Base-by-base conservation (phyloP, 2,797 vertebrate genomes). In the Phoebastria nigripes region DNA sequence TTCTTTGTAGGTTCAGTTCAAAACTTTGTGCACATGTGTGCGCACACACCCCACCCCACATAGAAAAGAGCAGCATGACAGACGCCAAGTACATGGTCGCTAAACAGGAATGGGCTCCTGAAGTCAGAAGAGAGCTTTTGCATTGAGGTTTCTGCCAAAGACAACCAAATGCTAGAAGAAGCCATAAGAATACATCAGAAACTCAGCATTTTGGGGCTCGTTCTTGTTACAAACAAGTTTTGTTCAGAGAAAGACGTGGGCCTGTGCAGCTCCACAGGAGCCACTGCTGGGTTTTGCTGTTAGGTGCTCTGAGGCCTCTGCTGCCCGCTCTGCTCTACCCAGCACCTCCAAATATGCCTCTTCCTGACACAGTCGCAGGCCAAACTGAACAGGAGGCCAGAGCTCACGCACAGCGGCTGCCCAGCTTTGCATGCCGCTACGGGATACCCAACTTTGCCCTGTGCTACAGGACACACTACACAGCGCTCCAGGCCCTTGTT, bases 251-350 rank as follows among this genome's bases (percentile, higher is more conserved):
- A 35, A 33, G 14, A 29, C 14, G 2, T 0, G 17, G 51, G 41
- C 11, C 35, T 1, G 3, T 2, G 11, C 4, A 62, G 47, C 66
- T 42, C 5, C 0, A 2, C 0, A 0, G 4, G 25, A 85, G 28
- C 17, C 4, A 8, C 28, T 15, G 15, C 49, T 15, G n/a, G 28
- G 11, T 22, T 44, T 28, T 74, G 49, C 69, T 5, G 4, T 15
- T 9, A 1, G 31, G 20, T 46, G 58, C 69, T 42, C 18, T 0
- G 24, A 33, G 46, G 67, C 54, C 15, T 24, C 65, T 39, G 31
- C 73, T 3, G 1, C 52, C 28, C 26, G 28, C 31, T 4, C 25
- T 15, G 31, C 29, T 19, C 49, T 14, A 3, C 37, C 56, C 65
- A 44, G 51, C 35, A 9, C 17, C 4, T 44, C 66, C 25, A 26